Percentiles rank a stretch among this genome's conserved stretches.
Conservation (phyloP, 2,888 invertebrate species). For the Pristionchus maxplancki region DNA sequence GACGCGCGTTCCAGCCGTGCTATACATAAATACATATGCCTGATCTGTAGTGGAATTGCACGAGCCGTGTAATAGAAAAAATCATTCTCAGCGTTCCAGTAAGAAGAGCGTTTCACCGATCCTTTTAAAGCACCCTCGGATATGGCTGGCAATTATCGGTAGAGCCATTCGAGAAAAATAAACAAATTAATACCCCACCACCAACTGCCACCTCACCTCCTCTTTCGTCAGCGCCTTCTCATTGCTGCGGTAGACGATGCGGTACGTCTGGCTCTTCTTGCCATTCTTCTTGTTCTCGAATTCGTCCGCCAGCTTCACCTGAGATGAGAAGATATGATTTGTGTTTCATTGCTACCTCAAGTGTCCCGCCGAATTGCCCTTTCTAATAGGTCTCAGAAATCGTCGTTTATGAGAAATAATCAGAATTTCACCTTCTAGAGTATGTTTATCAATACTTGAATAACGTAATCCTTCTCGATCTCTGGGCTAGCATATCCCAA, state of each 20-base stretch:
- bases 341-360: not conserved
- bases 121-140: too few species aligned
- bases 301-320: slow-evolving; percentile 84
- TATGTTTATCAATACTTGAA: not conserved
- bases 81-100: too few species aligned
- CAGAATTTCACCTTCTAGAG: not conserved
- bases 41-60: too few species aligned
- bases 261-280: slow-evolving; percentile 89
- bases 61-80: too few species aligned
- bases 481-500: not conserved
- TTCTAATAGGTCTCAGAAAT: not conserved
- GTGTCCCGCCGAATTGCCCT: too few species aligned
- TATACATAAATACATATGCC: not conserved
- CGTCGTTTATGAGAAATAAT: not conserved
- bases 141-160: too few species aligned
- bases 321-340: not conserved
- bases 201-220: slow-evolving; percentile 84
- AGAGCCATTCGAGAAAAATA: too few species aligned
- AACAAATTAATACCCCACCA: not conserved
- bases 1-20: not conserved
- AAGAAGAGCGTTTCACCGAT: too few species aligned
- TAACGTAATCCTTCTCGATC: too few species aligned
- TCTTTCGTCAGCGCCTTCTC: slow-evolving; percentile 89
- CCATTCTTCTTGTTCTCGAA: slow-evolving; percentile 90
- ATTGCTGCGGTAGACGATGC: slow-evolving; percentile 92